Evolutionary conservation across 2,797 vertebrate species (phyloP), one percentile per base, ranked within the genome.

Genomic region (Selene dorsalis): DNA sequence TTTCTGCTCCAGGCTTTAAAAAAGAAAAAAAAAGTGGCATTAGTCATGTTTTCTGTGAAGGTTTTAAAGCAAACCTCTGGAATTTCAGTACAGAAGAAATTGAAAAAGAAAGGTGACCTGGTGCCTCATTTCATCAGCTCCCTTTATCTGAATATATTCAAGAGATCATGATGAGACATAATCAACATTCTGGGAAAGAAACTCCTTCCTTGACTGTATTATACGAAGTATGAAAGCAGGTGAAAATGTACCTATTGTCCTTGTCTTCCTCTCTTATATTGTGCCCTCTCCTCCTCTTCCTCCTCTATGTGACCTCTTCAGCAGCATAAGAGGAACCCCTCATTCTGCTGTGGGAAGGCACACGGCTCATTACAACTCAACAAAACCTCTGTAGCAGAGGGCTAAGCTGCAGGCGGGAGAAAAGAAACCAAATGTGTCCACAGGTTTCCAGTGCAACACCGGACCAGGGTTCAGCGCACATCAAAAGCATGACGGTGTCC

Each of bases 281-380:
- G 39, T 26, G 32, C 24, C 69, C 10, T 58, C 61, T n/a, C 32
- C 41, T 84, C 28, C 28, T 76, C 62, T 47, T n/a, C 32, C 41
- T 84, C 28, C 28, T 76, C 62, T 47, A 16, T 11, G 6, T 35
- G 32, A 77, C 18, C 73, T 75, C 67, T 8, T 12, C 0, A 0
- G 6, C 66, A 2, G 53, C 41, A 47, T 32, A 39, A 60, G 69
- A 43, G 24, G 50, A 73, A 10, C 17, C 41, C 5, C 7, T 69
- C 64, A 43, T 74, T 80, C 71, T 67, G 52, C 56, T 9, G 1
- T 41, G 63, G 75, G 43, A 6, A 65, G 30, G 47, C n/a, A 20
- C 53, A 35, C 57, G 56, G 75, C 52, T 84, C 74, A 84, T 87
- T 66, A 77, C 65, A 70, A 56, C 9, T 30, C 61, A 30, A 86